phyloP scores from a whole-genome alignment of 2,797 vertebrate species.

The Aythya fuligula region DNA sequence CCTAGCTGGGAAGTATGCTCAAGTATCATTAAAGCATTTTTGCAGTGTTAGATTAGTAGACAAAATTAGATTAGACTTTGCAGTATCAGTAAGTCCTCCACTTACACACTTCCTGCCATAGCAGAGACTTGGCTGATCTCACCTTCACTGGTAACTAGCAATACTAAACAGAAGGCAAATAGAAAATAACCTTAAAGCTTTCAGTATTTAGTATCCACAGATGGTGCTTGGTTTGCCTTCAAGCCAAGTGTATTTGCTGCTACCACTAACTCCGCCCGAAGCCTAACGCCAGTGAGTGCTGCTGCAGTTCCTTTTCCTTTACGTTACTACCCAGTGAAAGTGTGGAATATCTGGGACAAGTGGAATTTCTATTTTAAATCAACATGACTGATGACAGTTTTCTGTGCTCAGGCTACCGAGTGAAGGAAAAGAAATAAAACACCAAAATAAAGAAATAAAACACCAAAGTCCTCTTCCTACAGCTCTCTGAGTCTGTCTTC shows the following conservation, averaged over 20 bases:
- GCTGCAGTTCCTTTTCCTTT: neutral
- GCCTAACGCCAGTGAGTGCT: neutral
- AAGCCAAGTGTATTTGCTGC: neutral
- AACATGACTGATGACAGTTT: neutral
- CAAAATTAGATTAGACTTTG: neutral
- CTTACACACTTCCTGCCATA: neutral
- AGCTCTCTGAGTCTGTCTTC: neutral
- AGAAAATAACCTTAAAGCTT: neutral
- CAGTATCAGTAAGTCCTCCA: neutral
- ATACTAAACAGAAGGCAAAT: neutral
- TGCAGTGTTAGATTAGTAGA: neutral
- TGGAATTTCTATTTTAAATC: neutral
- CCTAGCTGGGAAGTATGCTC: neutral
- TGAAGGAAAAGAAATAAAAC: neutral
- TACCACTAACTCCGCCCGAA: neutral
- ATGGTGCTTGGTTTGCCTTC: neutral
- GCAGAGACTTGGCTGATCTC: neutral
- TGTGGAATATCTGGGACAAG: neutral
- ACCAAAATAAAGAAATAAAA: neutral
- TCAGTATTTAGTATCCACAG: neutral
- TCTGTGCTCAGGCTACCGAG: neutral
- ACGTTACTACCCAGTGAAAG: rapidly evolving
- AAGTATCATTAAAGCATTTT: neutral
- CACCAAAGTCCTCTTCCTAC: neutral
- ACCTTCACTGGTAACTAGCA: neutral